These are phyloP conservation scores for Heliconius hermathena DNA, from an alignment of 1,140 invertebrate genomes.

Conservation along the genomic window DNA sequence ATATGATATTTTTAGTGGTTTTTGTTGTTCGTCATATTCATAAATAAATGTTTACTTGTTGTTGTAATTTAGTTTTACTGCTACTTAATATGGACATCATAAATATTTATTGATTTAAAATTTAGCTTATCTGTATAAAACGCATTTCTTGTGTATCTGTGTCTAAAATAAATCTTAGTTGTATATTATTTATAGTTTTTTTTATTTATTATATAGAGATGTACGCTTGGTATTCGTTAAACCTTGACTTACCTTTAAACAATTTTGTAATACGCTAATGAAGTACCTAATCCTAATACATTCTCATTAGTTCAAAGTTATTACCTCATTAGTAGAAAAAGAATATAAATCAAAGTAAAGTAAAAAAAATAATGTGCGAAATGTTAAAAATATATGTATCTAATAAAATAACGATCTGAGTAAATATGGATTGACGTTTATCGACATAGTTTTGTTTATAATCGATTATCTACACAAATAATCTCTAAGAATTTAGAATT, in stretches of 20 bases:
- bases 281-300: background rate
- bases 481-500: background rate
- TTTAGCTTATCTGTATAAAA: too few relatives aligned
- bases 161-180: background rate
- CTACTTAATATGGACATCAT: background rate
- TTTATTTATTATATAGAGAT: too few relatives aligned
- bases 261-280: constrained; percentile 3
- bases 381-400: background rate
- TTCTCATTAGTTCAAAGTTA: constrained; percentile 8
- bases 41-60: background rate
- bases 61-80: background rate
- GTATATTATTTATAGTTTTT: background rate
- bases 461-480: background rate
- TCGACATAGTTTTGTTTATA: background rate
- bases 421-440: background rate
- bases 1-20: constrained; percentile 23
- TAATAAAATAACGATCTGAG: background rate
- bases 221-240: background rate
- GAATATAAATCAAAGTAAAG: constrained; percentile 1
- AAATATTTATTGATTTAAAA: background rate
- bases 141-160: too few relatives aligned
- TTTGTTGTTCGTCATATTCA: constrained; percentile 1
- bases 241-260: constrained; percentile 8
- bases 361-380: background rate
- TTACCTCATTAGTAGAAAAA: background rate